These are phyloP conservation scores for Caenorhabditis wallacei DNA, from an alignment of 2,888 invertebrate species.

Conservation along the genomic window DNA sequence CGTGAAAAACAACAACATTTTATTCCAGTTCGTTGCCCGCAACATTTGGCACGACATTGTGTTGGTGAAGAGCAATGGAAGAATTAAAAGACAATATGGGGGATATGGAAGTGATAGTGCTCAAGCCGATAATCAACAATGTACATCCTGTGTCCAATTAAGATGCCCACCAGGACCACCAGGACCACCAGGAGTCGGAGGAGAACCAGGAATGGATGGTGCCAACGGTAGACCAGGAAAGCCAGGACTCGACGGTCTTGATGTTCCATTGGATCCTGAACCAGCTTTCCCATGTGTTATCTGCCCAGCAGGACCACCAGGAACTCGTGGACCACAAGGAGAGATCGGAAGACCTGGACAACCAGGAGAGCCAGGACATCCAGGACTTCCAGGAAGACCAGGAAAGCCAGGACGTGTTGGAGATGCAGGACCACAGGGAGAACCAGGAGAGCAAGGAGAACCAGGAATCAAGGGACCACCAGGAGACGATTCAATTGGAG, in stretches of 20 bases:
- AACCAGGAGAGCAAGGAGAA: conserved; percentile 80
- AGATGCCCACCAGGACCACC: conserved; percentile 82
- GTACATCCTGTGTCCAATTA: conserved; percentile 82
- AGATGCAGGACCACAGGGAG: conserved; percentile 79
- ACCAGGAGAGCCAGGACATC: conserved; percentile 79
- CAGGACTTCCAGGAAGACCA: conserved; percentile 79
- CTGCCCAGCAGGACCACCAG: conserved; percentile 82
- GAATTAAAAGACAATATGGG: conserved; percentile 77
- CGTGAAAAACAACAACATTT: conserved; percentile 40
- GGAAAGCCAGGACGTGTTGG: conserved; percentile 81
- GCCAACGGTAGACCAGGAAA: conserved; percentile 77
- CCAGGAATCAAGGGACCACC: conserved; percentile 82
- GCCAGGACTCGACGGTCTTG: conserved; percentile 82
- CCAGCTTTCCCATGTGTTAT: conserved; percentile 83
- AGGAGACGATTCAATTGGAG: conserved; percentile 82
- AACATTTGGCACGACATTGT: conserved; percentile 81
- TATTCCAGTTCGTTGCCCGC: conserved; percentile 79
- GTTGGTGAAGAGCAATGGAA: conserved; percentile 76
- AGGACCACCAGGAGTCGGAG: conserved; percentile 82
- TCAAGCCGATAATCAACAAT: conserved; percentile 76
- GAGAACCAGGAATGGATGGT: conserved; percentile 78
- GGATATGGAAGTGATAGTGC: conserved; percentile 58
- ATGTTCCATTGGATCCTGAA: conserved; percentile 82
- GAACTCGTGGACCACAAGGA: conserved; percentile 81
- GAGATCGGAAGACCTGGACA: conserved; percentile 80